Conservation (phyloP, 2,797 vertebrate genomes). For the Anabacerthia variegaticeps region DNA sequence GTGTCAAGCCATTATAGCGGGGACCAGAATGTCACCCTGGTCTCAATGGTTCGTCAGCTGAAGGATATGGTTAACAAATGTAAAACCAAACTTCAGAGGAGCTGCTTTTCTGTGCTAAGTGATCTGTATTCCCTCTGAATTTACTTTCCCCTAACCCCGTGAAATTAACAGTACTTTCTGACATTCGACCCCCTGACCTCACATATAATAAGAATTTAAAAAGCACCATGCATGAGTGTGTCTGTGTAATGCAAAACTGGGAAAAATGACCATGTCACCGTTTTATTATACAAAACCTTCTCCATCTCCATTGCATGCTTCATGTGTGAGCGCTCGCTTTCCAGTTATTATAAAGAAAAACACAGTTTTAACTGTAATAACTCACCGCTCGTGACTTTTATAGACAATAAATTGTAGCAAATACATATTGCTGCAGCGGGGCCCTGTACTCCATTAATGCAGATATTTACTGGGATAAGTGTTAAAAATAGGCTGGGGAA, state of each 20-base stretch:
- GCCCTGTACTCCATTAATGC: conserved; percentile 79
- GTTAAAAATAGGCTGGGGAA: conserved; percentile 71
- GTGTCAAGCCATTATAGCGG: conserved; percentile 84
- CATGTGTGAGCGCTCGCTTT: conserved; percentile 78
- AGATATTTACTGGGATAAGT: conserved; percentile 81
- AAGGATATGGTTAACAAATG: conserved; percentile 97
- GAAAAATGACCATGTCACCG: conserved; percentile 87
- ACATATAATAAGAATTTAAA: conserved; percentile 98
- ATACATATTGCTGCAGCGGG: conserved; percentile 73
- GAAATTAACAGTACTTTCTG: conserved; percentile 99
- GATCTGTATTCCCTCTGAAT: conserved; percentile 99
- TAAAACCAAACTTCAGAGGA: conserved; percentile 86
- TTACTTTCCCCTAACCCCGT: conserved; percentile 99
- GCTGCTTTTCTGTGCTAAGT: conserved; percentile 96
- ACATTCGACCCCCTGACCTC: conserved; percentile 91
- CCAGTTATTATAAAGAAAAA: conserved; percentile 84
- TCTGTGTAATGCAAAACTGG: conserved; percentile 90
- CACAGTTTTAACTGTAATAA: conserved; percentile 80
- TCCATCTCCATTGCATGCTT: conserved; percentile 83
- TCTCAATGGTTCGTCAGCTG: conserved; percentile 91
- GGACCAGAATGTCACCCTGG: conserved; percentile 85
- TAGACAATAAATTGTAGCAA: conserved; percentile 84
- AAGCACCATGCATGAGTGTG: conserved; percentile 99
- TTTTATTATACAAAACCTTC: conserved; percentile 87
- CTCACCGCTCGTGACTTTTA: conserved; percentile 83